phyloP scores from a whole-genome alignment of 2,113 vertebrate genomes.

The Nettapus auritus region DNA sequence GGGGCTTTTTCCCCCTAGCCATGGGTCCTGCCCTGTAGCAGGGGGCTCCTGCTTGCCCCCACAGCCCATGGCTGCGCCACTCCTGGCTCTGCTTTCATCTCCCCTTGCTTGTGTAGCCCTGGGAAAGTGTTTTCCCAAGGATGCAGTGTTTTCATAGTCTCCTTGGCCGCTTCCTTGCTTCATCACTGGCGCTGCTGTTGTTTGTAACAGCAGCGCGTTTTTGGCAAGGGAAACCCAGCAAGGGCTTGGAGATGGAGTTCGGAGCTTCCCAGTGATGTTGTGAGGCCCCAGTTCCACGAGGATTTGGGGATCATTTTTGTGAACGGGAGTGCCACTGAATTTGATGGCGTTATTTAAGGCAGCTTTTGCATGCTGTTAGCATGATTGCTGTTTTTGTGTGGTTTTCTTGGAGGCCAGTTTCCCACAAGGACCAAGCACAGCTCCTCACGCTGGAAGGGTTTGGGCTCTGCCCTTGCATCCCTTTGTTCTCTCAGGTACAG shows the following conservation, averaged over 20 bases:
- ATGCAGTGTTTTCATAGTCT: slow-evolving; percentile 26
- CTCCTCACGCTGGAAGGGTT: neutral
- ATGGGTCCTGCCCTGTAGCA: neutral
- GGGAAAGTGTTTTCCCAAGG: slow-evolving; percentile 14
- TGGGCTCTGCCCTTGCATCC: neutral
- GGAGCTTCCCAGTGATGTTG: neutral
- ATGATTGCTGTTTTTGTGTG: neutral
- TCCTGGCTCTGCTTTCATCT: slow-evolving; percentile 18
- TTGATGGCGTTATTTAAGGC: neutral
- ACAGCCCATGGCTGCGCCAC: fast-evolving
- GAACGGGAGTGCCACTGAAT: too few species aligned
- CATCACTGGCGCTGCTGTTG: neutral
- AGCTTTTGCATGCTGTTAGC: neutral
- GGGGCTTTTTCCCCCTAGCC: slow-evolving; percentile 16
- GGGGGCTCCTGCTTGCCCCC: neutral
- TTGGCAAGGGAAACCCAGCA: slow-evolving; percentile 7
- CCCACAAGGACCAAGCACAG: neutral
- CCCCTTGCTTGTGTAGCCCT: slow-evolving; percentile 29
- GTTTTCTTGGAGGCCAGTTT: neutral
- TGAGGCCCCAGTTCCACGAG: neutral
- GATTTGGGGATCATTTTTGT: neutral
- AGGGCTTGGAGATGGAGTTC: neutral
- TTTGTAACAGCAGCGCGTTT: slow-evolving; percentile 18
- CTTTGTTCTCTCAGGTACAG: neutral
- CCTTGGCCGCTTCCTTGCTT: slow-evolving; percentile 10